Base-by-base conservation (phyloP, 2,797 vertebrate genomes). In the Poeciliopsis turneri region DNA sequence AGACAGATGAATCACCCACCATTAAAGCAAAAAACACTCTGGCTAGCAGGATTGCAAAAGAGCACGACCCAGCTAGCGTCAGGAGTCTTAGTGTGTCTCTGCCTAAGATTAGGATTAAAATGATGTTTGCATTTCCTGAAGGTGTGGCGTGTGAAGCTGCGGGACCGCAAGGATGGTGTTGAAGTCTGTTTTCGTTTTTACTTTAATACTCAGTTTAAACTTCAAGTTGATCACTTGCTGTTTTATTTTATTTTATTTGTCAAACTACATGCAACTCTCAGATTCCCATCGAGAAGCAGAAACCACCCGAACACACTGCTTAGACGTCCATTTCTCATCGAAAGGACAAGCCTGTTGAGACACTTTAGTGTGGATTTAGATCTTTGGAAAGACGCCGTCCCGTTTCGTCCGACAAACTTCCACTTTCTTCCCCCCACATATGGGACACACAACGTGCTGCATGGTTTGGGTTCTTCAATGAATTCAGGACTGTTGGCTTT, bases 1-100 rank as follows among this genome's bases (percentile, higher is more conserved):
- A 72, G 23, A 45, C 84, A 78, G 86, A 90, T 82, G 87, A 89
- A 64, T 91, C 87, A 89, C 84, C 86, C 76, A 59, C 36, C 1
- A 23, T 30, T 7, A 76, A 86, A 89, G 87, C 49, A 74, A 66
- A 41, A 76, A 75, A 64, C 5, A 4, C 16, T 59, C 75, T 39
- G 76, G 64, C 47, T 36, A 15, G 18, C 20, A 68, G 36, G 64
- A 10, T 59, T 23, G 28, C 9, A 30, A 18, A 36, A 66, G 30
- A 39, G 25, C 13, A 46, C 3, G 1, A 28, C n/a, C 68, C 28
- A n/a, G 41, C 15, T 28, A n/a, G 43, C 28, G 13, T 1, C 46
- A 16, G 41, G 41, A 70, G 12, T 28, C 68, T n/a, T n/a, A 45
- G 41, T 25, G 12, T 36, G 41, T n/a, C 51, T 25, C 51, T 30